phyloP scores from a whole-genome alignment of 2,113 vertebrate genomes.

The Nyctibius bracteatus region DNA sequence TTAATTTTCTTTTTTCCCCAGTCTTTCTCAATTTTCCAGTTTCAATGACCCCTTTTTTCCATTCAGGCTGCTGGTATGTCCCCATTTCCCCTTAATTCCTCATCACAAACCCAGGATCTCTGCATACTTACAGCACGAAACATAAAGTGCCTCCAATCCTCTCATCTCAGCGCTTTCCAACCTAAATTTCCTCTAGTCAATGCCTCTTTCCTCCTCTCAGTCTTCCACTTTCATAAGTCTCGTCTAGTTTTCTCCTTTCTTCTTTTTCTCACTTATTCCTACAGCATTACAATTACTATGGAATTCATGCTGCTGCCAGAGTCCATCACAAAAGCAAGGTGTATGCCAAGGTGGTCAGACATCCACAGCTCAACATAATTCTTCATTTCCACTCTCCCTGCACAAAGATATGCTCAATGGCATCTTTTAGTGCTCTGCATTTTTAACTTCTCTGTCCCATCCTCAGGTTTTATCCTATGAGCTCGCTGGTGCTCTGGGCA shows the following conservation, averaged over 20 bases:
- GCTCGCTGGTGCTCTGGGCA: neutral
- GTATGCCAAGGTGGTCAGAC: neutral
- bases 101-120: neutral
- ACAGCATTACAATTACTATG: neutral
- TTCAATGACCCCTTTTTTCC: neutral
- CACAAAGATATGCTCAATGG: neutral
- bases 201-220: neutral
- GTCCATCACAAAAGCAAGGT: neutral
- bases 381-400: neutral
- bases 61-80: fast-evolving
- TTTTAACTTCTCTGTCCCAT: neutral
- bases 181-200: neutral
- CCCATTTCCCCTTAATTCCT: neutral
- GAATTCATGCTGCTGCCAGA: neutral
- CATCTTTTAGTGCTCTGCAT: neutral
- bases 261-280: neutral
- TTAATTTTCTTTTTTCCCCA: neutral
- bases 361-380: neutral
- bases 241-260: neutral
- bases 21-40: neutral
- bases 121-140: neutral
- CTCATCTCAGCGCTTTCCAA: neutral
- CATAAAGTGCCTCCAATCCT: neutral
- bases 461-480: neutral
- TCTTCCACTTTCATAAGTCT: neutral